Evolutionary conservation across 2,113 vertebrate genomes (phyloP).

Genomic region (Lanius ludovicianus): DNA sequence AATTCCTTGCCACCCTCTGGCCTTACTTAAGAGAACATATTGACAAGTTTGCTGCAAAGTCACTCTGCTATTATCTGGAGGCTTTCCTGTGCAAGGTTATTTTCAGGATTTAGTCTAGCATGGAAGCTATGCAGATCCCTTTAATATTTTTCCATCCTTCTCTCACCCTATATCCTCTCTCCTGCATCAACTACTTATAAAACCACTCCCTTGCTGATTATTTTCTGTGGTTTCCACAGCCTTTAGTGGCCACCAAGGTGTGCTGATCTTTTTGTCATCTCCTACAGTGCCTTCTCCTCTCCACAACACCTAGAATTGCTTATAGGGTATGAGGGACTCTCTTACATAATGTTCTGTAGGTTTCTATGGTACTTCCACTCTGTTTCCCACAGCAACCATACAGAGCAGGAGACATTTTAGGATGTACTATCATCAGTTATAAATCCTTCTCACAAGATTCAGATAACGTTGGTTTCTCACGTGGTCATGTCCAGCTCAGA

Average conservation of each 20-base stretch:
- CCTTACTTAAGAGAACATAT: background rate
- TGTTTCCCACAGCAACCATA: conserved; percentile 52
- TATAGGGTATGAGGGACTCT: background rate
- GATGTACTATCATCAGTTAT: background rate
- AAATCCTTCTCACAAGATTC: background rate
- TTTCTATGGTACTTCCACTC: conserved; percentile 26
- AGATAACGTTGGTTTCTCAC: background rate
- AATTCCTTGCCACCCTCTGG: background rate
- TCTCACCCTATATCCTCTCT: too few species aligned
- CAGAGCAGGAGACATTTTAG: conserved; percentile 3
- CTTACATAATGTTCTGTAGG: background rate
- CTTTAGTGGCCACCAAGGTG: background rate
- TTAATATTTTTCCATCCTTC: background rate
- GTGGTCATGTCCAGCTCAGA: background rate
- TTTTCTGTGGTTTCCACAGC: background rate
- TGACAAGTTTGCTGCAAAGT: background rate
- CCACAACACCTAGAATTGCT: background rate
- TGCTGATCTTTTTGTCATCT: background rate
- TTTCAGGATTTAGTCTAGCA: background rate
- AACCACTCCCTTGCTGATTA: background rate
- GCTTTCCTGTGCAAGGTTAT: background rate
- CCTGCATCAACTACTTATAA: background rate
- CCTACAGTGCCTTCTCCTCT: background rate
- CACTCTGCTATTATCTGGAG: background rate
- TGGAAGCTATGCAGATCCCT: background rate